Conservation (phyloP, 2,888 invertebrate species). For the Drosophila kambysellisi region DNA sequence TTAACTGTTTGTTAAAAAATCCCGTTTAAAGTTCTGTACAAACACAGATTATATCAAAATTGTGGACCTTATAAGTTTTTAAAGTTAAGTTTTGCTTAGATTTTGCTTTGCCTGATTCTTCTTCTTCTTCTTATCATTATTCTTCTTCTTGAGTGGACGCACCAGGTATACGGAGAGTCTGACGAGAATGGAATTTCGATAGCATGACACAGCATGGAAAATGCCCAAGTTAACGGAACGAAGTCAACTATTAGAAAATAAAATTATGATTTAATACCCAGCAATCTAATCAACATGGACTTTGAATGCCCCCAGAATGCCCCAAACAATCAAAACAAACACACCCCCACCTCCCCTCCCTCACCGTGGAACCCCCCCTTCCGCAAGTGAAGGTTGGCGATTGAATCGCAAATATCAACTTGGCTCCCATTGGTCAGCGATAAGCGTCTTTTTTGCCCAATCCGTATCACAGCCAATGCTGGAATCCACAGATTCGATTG, state of each 20-base stretch:
- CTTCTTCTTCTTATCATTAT: not conserved
- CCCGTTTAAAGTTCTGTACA: not conserved
- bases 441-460: constrained; percentile 42
- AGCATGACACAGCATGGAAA: constrained; percentile 35
- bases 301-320: constrained; percentile 16
- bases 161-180: constrained; percentile 40
- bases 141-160: not conserved
- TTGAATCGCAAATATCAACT: constrained; percentile 14
- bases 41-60: not conserved
- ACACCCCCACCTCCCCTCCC: too few relatives aligned
- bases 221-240: constrained; percentile 16
- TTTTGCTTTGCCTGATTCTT: not conserved
- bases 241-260: constrained; percentile 37
- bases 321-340: not conserved
- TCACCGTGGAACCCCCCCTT: not conserved
- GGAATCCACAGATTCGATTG: constrained; percentile 19
- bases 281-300: constrained; percentile 60
- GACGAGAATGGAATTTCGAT: constrained; percentile 7
- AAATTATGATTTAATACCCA: constrained; percentile 58
- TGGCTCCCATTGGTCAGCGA: constrained; percentile 54
- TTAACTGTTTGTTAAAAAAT: not conserved
- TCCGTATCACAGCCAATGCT: constrained; percentile 35
- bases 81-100: not conserved
- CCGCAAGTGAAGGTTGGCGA: not conserved
- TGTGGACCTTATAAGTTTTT: not conserved